A percentile compares a stretch with the other conserved stretches of the same genome.
phyloP scores from a whole-genome alignment of 2,797 vertebrate species.

The Chaunax sp. region DNA sequence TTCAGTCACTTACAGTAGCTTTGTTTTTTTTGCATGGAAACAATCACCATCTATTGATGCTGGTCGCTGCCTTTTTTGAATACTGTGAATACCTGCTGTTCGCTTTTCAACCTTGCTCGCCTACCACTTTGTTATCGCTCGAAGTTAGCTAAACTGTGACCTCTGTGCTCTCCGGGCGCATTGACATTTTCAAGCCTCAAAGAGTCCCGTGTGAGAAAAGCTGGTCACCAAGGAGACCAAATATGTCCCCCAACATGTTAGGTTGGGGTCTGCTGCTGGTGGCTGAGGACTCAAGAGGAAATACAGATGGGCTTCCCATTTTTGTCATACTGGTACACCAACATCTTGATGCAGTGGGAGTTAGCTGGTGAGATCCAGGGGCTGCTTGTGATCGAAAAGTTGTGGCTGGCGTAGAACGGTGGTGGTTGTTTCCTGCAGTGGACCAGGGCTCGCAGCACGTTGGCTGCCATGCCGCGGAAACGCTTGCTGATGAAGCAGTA shows the following conservation, averaged over 20 bases:
- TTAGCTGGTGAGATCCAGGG: conserved; percentile 98
- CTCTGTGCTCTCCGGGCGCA: conserved; percentile 43
- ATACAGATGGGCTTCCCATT: conserved; percentile 95
- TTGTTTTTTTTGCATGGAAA: conserved; percentile 63
- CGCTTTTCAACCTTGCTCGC: conserved; percentile 49
- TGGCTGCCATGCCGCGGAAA: conserved; percentile 94
- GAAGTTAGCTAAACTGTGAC: conserved; percentile 48
- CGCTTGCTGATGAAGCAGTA: conserved; percentile 99
- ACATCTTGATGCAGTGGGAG: conserved; percentile 98
- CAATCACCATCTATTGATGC: conserved; percentile 49
- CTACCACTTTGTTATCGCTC: conserved; percentile 44
- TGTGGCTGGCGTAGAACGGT: conserved; percentile 94
- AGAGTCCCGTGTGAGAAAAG: conserved; percentile 54
- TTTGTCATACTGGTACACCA: conserved; percentile 97
- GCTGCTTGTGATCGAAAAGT: conserved; percentile 98
- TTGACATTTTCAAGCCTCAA: conserved; percentile 75
- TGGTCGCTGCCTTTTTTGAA: conserved; percentile 45
- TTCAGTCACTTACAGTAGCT: conserved; percentile 41
- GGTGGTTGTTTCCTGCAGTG: conserved; percentile 91
- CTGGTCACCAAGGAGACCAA: conserved; percentile 61
- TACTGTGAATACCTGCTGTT: conserved; percentile 45
- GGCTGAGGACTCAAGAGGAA: conserved; percentile 86
- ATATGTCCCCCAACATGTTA: conserved; percentile 19
- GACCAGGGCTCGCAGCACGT: conserved; percentile 89
- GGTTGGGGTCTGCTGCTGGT: conserved; percentile 31